phyloP scores from a whole-genome alignment of 2,113 vertebrate genomes.

The Sorex araneus region DNA sequence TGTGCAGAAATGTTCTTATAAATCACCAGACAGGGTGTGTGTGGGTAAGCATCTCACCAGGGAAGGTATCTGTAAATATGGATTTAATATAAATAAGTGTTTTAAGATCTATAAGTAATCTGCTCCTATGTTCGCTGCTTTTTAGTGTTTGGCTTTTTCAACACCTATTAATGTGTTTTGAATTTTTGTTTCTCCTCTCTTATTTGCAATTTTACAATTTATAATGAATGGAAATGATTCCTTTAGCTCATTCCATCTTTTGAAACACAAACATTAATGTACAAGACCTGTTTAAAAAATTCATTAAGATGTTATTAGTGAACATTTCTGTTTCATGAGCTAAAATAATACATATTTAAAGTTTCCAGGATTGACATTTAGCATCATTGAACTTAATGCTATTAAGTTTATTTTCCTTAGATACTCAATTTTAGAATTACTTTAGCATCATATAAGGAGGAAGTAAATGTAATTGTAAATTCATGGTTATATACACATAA shows the following conservation, averaged over 20 bases:
- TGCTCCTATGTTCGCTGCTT: background rate
- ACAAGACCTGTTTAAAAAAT: conserved; percentile 34
- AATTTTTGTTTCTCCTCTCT: conserved; percentile 33
- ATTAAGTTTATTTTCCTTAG: conserved; percentile 35
- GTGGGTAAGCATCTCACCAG: too few relatives aligned
- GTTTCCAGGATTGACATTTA: conserved; percentile 35
- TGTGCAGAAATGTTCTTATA: too few relatives aligned
- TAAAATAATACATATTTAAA: conserved; percentile 14
- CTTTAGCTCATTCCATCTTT: conserved; percentile 1
- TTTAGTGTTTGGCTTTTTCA: conserved; percentile 15
- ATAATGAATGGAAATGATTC: background rate
- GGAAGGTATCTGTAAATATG: too few relatives aligned
- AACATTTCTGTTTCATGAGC: conserved; percentile 23
- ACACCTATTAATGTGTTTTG: background rate
- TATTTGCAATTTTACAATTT: conserved; percentile 51
- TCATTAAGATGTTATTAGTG: background rate
- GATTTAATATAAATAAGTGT: background rate
- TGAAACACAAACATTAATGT: background rate
- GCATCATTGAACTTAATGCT: background rate
- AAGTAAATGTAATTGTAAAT: background rate
- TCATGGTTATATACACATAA: background rate
- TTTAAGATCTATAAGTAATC: background rate
- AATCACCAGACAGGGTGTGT: too few relatives aligned
- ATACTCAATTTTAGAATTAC: conserved; percentile 41
- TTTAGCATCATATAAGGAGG: conserved; percentile 12